A percentile compares a stretch with the other conserved stretches of the same genome.
Evolutionary conservation across 2,888 invertebrate species (phyloP).

Genomic region (Brachynemurus nebulosus): DNA sequence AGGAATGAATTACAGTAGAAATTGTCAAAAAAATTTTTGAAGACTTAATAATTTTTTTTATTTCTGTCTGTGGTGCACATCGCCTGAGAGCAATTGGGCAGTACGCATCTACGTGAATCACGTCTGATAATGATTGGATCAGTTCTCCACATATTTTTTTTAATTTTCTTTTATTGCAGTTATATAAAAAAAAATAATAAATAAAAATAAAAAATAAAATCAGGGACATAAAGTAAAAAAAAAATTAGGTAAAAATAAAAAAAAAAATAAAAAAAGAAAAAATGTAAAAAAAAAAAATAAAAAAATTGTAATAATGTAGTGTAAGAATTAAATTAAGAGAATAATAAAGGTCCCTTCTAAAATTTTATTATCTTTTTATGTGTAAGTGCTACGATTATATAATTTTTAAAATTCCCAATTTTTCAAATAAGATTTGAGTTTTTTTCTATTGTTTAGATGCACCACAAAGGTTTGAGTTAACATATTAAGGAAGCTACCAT

Average conservation of each 20-base stretch:
- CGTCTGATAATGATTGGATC: conserved; percentile 1
- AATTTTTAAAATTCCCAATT: too few species aligned
- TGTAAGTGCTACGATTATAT: too few species aligned
- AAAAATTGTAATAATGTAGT: conserved; percentile 1
- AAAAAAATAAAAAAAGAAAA: conserved; percentile 2
- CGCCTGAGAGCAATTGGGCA: neutral
- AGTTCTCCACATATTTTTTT: neutral
- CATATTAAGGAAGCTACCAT: too few species aligned
- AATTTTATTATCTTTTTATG: neutral
- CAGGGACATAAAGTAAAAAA: conserved; percentile 4
- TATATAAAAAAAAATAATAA: conserved; percentile 1
- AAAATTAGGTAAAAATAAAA: conserved; percentile 1
- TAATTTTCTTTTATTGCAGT: neutral
- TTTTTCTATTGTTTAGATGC: too few species aligned
- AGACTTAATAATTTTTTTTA: conserved; percentile 2
- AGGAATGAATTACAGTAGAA: neutral
- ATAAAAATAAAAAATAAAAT: conserved; percentile 3
- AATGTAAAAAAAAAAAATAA: conserved; percentile 3
- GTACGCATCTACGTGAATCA: neutral
- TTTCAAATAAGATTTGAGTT: too few species aligned
- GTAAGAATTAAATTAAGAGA: neutral
- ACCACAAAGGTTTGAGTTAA: too few species aligned
- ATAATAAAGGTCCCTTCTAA: conserved; percentile 5
- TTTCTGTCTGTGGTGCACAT: neutral
- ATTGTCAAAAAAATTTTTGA: neutral